Conservation (phyloP, 2,888 invertebrate species). For the Eupithecia subumbrata region DNA sequence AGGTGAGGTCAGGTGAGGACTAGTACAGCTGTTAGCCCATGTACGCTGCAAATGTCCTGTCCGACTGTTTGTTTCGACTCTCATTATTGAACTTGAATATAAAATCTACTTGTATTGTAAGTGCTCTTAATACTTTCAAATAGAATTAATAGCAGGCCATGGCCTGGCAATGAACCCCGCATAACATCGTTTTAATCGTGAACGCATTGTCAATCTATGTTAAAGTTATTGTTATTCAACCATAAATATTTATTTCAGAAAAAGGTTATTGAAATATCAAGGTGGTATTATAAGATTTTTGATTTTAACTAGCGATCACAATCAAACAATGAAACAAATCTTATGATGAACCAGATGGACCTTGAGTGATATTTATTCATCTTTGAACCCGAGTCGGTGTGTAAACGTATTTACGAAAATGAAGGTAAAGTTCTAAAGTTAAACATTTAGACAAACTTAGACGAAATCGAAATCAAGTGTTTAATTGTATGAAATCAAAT, state of each 20-base stretch:
- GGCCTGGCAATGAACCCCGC: constrained; percentile 79
- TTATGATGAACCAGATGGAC: constrained; percentile 25
- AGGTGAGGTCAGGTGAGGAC: too few species aligned
- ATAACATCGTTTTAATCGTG: constrained; percentile 58
- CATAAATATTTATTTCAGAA: constrained; percentile 43
- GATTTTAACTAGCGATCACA: constrained; percentile 53
- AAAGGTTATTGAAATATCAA: constrained; percentile 47
- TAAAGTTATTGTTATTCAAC: constrained; percentile 43
- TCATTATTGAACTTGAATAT: constrained; percentile 28
- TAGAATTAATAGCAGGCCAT: constrained; percentile 47
- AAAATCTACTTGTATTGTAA: constrained; percentile 30
- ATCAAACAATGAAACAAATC: constrained; percentile 68
- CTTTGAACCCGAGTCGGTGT: background rate
- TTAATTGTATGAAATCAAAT: too few species aligned
- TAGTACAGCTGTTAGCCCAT: too few species aligned
- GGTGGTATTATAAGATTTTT: constrained; percentile 39
- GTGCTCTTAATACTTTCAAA: constrained; percentile 65
- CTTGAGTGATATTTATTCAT: constrained; percentile 2
- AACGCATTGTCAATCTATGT: constrained; percentile 54
- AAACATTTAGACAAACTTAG: background rate
- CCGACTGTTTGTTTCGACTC: background rate
- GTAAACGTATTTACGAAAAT: background rate
- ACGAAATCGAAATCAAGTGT: background rate
- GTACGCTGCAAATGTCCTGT: too few species aligned
- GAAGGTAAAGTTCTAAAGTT: background rate